Conservation (phyloP, 2,888 invertebrate genomes). For the Abrostola triplasia region DNA sequence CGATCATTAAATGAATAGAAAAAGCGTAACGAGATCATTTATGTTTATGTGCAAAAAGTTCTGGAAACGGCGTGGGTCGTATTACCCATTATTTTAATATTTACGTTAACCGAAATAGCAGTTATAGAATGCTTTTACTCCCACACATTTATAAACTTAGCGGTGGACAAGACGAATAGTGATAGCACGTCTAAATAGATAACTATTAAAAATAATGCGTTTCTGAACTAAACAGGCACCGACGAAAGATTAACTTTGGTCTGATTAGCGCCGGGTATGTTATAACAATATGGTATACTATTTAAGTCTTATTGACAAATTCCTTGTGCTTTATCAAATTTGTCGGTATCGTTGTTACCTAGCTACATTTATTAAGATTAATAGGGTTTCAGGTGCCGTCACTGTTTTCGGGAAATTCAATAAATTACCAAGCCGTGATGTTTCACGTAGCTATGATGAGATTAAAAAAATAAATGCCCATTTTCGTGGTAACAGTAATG, state of each 20-base stretch:
- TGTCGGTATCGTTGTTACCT: not conserved
- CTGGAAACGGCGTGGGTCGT: constrained; percentile 1
- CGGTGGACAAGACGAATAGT: too few relatives aligned
- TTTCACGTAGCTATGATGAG: constrained; percentile 11
- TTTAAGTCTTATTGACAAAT: not conserved
- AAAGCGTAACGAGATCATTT: constrained; percentile 14
- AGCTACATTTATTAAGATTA: constrained; percentile 15
- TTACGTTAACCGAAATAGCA: constrained; percentile 3
- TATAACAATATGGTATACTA: too few relatives aligned
- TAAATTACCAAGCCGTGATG: constrained; percentile 17
- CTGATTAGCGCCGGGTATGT: too few relatives aligned
- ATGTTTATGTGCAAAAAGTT: constrained; percentile 5
- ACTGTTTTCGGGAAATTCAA: constrained; percentile 10
- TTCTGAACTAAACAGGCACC: too few relatives aligned
- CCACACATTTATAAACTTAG: not conserved
- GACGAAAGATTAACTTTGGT: too few relatives aligned
- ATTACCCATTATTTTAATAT: constrained; percentile 25
- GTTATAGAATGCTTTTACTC: not conserved
- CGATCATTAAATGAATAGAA: constrained; percentile 13
- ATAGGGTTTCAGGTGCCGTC: constrained; percentile 19
- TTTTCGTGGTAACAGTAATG: constrained; percentile 3
- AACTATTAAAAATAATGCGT: too few relatives aligned
- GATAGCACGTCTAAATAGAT: too few relatives aligned
- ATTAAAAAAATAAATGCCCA: constrained; percentile 19
- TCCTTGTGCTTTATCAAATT: not conserved